These are phyloP conservation scores for Pluvialis apricaria DNA, from an alignment of 2,113 vertebrate genomes.

Conservation along the genomic window DNA sequence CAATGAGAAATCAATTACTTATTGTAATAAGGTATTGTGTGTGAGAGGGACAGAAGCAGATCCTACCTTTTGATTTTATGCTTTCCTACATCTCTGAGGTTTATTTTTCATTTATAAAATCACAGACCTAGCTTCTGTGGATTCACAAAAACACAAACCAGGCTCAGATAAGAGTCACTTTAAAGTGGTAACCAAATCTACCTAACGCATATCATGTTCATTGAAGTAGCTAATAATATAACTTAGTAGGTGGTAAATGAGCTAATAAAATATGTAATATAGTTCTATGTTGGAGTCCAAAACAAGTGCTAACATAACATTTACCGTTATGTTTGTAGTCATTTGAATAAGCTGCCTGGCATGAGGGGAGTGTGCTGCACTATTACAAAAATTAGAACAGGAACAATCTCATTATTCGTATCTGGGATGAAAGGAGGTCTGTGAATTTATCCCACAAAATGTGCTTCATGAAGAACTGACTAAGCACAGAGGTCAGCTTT, in stretches of 20 bases:
- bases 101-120: not conserved
- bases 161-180: not conserved
- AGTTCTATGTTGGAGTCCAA: slow-evolving; percentile 74
- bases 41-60: not conserved
- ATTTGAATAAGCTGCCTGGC: slow-evolving; percentile 53
- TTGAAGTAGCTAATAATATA: slow-evolving; percentile 71
- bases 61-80: not conserved
- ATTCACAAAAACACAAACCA: not conserved
- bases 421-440: not conserved
- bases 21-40: not conserved
- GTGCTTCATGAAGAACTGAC: not conserved
- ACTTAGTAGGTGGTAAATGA: slow-evolving; percentile 72
- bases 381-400: slow-evolving; percentile 31
- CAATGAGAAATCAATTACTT: slow-evolving; percentile 26
- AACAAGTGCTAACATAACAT: slow-evolving; percentile 67
- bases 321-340: slow-evolving; percentile 54
- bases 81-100: not conserved
- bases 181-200: slow-evolving; percentile 35
- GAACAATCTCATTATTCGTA: slow-evolving; percentile 45
- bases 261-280: slow-evolving; percentile 76
- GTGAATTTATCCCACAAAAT: not conserved
- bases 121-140: not conserved
- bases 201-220: slow-evolving; percentile 34
- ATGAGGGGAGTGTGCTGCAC: slow-evolving; percentile 2
- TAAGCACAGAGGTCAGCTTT: not conserved